Evolutionary conservation across 2,797 vertebrate genomes (phyloP), one percentile per base, ranked within the genome.

Genomic region (Lacerta viridis): DNA sequence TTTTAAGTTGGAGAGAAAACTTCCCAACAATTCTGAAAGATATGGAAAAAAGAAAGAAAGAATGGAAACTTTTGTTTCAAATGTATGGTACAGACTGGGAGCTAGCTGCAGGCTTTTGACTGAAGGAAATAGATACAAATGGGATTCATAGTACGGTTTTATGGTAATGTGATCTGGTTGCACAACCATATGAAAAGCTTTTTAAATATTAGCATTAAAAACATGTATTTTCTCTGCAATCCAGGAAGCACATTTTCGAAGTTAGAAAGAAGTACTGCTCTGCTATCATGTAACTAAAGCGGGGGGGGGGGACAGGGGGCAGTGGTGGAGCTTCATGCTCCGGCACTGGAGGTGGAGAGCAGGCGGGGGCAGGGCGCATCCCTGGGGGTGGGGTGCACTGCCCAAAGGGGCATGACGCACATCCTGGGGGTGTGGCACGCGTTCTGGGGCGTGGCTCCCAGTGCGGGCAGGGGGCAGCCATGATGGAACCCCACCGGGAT

Each of bases 1-100:
- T 79, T 86, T 46, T 80, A 89, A 91, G 29, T 18, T 85, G 88
- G 86, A 92, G 95, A 92, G 20, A 86, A 93, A 94, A 84, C 92
- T 29, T 7, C 74, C 91, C 77, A 4, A 74, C 68, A 92, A 86
- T 80, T 88, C 20, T 68, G 27, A 91, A 41, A 9, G 41, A 74
- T 87, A 55, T 74, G 55, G 61, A 89, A 55, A 18, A 88, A 89
- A 91, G 93, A 85, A 69, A 2, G 74, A 50, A 50, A 13, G 46
- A 55, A 55, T 15, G 3, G 50, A 55, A 55, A 15, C 13, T 0
- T 83, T 27, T 88, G 59, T 75, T 88, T 64, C 41, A 83, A 72
- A 69, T 59, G 27, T 68, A 36, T 88, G 77, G 88, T 93, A 94
- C 85, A 75, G 39, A 39, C 23, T 0, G 55, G 79, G 13, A 36